A percentile compares a stretch with the other conserved stretches of the same genome.
Conservation (phyloP, 1,140 invertebrate species). For the Potamilus streckersoni region DNA sequence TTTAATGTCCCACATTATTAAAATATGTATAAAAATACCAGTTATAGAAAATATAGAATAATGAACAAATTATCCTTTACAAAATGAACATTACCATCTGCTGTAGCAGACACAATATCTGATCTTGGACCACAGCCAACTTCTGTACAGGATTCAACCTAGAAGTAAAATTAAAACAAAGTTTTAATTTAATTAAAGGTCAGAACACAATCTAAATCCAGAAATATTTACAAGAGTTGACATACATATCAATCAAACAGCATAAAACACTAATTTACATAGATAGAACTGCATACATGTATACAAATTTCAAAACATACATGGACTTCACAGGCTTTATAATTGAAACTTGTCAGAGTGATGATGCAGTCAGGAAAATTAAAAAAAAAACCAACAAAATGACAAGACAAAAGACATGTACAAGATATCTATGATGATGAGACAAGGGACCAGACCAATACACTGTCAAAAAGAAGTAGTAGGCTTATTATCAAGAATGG, state of each 20-base stretch:
- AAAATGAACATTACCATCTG: conserved; percentile 48
- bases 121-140: conserved; percentile 80
- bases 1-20: neutral
- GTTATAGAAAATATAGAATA: too few species aligned
- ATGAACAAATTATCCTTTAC: too few species aligned
- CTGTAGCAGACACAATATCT: conserved; percentile 73
- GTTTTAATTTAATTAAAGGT: neutral
- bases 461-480: too few species aligned
- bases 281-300: neutral
- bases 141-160: conserved; percentile 83
- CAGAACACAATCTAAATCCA: conserved; percentile 1
- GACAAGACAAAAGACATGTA: too few species aligned
- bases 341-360: too few species aligned
- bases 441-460: too few species aligned
- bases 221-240: neutral
- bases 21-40: conserved; percentile 1
- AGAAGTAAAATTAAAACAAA: conserved; percentile 74
- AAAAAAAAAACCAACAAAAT: too few species aligned
- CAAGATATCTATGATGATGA: too few species aligned
- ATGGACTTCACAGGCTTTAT: neutral
- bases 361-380: too few species aligned
- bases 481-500: too few species aligned
- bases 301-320: neutral
- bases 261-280: neutral
- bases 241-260: neutral